phyloP scores from a whole-genome alignment of 2,797 vertebrate genomes.

The Megalops cyprinoides region DNA sequence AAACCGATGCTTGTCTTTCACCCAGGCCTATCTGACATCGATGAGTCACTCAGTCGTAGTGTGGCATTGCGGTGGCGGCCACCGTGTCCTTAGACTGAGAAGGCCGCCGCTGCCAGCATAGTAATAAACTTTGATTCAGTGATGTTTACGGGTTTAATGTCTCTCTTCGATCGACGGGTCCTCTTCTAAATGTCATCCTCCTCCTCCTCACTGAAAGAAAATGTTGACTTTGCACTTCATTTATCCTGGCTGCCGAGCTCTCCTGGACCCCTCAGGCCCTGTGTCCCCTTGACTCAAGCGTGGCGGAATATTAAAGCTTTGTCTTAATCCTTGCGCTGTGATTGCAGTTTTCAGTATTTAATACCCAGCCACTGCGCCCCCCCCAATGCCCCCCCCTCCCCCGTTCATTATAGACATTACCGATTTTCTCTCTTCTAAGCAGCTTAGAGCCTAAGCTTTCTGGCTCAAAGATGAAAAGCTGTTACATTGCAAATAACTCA shows the following conservation, averaged over 20 bases:
- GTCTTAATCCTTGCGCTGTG: conserved; percentile 70
- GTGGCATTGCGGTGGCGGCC: too few relatives aligned
- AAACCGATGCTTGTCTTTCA: too few relatives aligned
- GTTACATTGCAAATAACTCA: conserved; percentile 58
- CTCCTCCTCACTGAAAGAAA: conserved; percentile 25
- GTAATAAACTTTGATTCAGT: neutral
- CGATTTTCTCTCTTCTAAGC: conserved; percentile 72
- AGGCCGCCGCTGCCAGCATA: too few relatives aligned
- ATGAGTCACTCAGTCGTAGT: neutral
- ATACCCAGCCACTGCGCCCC: conserved; percentile 46
- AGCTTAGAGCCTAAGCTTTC: conserved; percentile 76
- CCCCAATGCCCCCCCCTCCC: conserved; percentile 33
- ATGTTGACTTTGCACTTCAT: conserved; percentile 40
- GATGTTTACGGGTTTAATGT: neutral
- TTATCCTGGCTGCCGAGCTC: conserved; percentile 33
- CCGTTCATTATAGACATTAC: conserved; percentile 66
- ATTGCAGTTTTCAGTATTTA: conserved; percentile 70
- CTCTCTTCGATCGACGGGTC: neutral
- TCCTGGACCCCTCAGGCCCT: conserved; percentile 23
- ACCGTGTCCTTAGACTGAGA: neutral
- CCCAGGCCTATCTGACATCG: neutral
- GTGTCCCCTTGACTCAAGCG: conserved; percentile 52
- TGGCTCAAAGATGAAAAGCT: conserved; percentile 66
- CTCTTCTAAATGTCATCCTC: neutral
- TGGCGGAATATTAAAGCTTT: conserved; percentile 71